Evolutionary conservation across 2,113 vertebrate genomes (phyloP).

Genomic region (Orthonyx spaldingii): DNA sequence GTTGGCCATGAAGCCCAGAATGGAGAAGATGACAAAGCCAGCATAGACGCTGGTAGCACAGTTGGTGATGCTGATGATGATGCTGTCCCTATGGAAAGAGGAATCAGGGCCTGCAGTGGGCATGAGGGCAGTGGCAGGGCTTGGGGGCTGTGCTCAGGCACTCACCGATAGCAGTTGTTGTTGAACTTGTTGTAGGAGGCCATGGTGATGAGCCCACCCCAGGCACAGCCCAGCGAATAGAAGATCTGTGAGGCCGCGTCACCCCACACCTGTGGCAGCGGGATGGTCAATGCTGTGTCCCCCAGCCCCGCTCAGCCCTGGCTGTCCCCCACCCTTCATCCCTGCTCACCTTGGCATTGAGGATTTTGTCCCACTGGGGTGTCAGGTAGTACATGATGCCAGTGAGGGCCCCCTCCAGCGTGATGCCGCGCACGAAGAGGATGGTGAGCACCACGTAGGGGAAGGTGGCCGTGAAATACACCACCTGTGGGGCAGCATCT

Average conservation of each 20-base stretch:
- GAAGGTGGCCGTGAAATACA: conserved; percentile 97
- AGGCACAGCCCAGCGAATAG: conserved; percentile 95
- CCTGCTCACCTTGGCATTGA: conserved; percentile 89
- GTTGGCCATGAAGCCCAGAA: conserved; percentile 97
- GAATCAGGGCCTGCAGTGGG: accelerated
- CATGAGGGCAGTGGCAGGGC: accelerated
- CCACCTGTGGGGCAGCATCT: conserved; percentile 75
- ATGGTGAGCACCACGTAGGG: conserved; percentile 96
- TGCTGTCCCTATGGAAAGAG: conserved; percentile 85
- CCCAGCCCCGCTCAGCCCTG: accelerated
- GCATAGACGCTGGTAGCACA: conserved; percentile 96
- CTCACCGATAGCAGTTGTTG: conserved; percentile 97
- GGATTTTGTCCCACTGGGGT: conserved; percentile 96
- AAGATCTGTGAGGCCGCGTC: conserved; percentile 98
- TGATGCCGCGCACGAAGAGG: conserved; percentile 94
- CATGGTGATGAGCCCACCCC: conserved; percentile 98
- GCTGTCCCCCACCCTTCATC: accelerated
- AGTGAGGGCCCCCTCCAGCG: conserved; percentile 87
- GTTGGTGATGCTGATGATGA: conserved; percentile 98
- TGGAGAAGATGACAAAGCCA: conserved; percentile 98
- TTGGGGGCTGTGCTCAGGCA: accelerated
- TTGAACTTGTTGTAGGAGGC: conserved; percentile 99
- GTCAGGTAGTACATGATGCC: conserved; percentile 97
- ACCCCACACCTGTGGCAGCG: conserved; percentile 87
- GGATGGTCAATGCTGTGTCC: background rate